These are phyloP conservation scores for Pipistrellus pygmaeus DNA, from an alignment of 2,797 vertebrate genomes.

Conservation along the genomic window DNA sequence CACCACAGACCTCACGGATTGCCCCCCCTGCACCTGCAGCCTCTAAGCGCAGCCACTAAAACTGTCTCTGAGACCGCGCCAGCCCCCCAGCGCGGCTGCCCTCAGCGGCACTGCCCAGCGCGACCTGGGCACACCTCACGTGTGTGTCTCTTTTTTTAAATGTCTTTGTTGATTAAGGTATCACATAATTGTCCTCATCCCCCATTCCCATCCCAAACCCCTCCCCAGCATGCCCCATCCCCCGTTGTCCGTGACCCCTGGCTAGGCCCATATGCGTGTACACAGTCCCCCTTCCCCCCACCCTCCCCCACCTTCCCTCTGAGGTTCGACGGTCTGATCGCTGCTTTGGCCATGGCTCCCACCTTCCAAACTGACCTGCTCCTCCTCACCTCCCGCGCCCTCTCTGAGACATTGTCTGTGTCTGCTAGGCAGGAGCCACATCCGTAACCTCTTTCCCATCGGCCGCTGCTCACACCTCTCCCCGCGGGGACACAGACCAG, in stretches of 20 bases:
- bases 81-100: not conserved
- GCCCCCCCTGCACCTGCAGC: not conserved
- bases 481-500: not conserved
- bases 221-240: too few species aligned
- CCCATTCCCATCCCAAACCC: too few species aligned
- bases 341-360: not conserved
- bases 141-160: not conserved
- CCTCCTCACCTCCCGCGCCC: not conserved
- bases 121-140: not conserved
- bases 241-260: too few species aligned
- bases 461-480: not conserved
- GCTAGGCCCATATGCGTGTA: too few species aligned
- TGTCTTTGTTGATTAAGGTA: too few species aligned
- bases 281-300: too few species aligned
- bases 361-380: not conserved
- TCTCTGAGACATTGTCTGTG: not conserved
- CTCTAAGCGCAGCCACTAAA: slow-evolving; percentile 16
- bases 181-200: too few species aligned
- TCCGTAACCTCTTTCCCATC: not conserved
- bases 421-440: not conserved
- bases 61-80: not conserved
- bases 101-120: not conserved
- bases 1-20: not conserved
- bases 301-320: too few species aligned
- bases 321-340: too few species aligned